These are phyloP conservation scores for Solenopsis invicta DNA, from an alignment of 1,140 invertebrate genomes.

Conservation along the genomic window DNA sequence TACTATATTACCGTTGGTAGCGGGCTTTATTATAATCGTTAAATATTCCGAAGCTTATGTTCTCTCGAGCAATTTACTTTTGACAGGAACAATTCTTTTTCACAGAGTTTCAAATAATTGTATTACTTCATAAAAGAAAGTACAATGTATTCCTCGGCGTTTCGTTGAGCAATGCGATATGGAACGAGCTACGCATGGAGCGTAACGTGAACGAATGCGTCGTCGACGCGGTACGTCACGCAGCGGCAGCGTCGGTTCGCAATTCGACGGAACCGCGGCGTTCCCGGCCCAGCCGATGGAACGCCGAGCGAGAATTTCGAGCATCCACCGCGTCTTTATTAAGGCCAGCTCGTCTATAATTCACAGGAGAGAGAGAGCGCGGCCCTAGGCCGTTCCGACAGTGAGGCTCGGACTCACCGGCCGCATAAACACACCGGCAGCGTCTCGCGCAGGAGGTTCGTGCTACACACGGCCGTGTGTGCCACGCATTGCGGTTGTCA, in stretches of 20 bases:
- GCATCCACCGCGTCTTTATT: conserved; percentile 76
- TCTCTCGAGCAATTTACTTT: conserved; percentile 15
- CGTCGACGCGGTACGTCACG: background rate
- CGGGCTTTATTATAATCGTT: background rate
- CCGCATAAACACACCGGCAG: conserved; percentile 75
- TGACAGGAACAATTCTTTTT: background rate
- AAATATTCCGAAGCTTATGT: conserved; percentile 3
- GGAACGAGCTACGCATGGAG: conserved; percentile 8
- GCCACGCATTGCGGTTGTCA: conserved; percentile 80
- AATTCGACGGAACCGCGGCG: conserved; percentile 62
- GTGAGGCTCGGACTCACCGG: conserved; percentile 68
- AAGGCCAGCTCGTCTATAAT: conserved; percentile 76
- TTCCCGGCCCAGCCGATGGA: conserved; percentile 68
- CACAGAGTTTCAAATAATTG: conserved; percentile 1
- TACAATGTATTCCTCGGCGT: conserved; percentile 11
- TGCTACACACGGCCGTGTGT: conserved; percentile 57
- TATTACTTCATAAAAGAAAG: conserved; percentile 9
- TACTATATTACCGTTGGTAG: background rate
- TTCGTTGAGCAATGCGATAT: background rate
- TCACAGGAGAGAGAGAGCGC: conserved; percentile 59
- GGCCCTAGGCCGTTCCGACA: conserved; percentile 66
- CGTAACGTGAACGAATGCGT: conserved; percentile 33
- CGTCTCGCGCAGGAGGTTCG: conserved; percentile 68
- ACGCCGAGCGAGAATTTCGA: conserved; percentile 78
- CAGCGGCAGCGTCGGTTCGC: conserved; percentile 50